A percentile compares a stretch with the other conserved stretches of the same genome.
These are phyloP conservation scores for Allolobophora icterica DNA, from an alignment of 2,888 invertebrate genomes.

Conservation along the genomic window DNA sequence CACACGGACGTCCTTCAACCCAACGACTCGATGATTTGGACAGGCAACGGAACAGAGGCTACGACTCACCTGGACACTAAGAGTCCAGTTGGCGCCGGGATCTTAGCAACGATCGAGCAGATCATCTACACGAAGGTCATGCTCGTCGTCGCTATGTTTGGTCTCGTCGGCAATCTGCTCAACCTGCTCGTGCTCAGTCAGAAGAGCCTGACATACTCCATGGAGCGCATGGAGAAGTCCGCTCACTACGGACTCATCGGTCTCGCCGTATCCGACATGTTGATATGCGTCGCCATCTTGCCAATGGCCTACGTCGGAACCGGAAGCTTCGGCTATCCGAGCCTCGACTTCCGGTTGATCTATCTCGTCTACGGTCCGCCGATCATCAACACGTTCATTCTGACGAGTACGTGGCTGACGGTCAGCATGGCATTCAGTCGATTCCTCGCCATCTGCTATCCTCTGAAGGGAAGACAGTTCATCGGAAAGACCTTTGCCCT, in stretches of 20 bases:
- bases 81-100: neutral
- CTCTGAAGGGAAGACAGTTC: slow-evolving; percentile 73
- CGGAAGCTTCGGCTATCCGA: neutral
- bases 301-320: slow-evolving; percentile 65
- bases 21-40: neutral
- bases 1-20: neutral
- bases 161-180: slow-evolving; percentile 79
- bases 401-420: slow-evolving; percentile 78
- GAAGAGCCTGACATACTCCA: slow-evolving; percentile 56
- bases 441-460: slow-evolving; percentile 78
- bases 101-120: slow-evolving; percentile 30
- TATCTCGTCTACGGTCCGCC: slow-evolving; percentile 56
- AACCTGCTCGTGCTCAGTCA: slow-evolving; percentile 80
- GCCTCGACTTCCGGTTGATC: slow-evolving; percentile 46
- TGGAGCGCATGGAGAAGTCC: slow-evolving; percentile 77
- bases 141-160: slow-evolving; percentile 57
- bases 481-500: slow-evolving; percentile 56
- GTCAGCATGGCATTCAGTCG: slow-evolving; percentile 77
- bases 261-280: slow-evolving; percentile 77
- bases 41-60: neutral
- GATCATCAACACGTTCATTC: slow-evolving; percentile 65
- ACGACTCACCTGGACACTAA: neutral
- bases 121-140: slow-evolving; percentile 65
- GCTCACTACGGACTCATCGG: slow-evolving; percentile 78
- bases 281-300: slow-evolving; percentile 68